Evolutionary conservation across 1,140 invertebrate genomes (phyloP).

Genomic region (Eriocheir sinensis): DNA sequence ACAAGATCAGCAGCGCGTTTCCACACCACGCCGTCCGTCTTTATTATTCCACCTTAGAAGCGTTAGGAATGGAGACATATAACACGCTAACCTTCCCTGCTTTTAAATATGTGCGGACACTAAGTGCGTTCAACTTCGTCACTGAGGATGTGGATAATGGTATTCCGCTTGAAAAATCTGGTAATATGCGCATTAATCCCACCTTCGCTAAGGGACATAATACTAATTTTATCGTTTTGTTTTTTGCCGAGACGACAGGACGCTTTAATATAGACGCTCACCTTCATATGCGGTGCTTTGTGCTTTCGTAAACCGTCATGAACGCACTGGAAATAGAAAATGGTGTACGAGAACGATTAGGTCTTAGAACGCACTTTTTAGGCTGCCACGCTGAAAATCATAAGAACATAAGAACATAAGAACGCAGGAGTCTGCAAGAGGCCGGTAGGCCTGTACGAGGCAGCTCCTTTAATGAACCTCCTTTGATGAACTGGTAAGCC

Average conservation of each 20-base stretch:
- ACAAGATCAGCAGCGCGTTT: not conserved
- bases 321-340: conserved; percentile 38
- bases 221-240: not conserved
- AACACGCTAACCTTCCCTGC: not conserved
- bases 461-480: no score
- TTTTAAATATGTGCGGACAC: not conserved
- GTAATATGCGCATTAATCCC: conserved; percentile 13
- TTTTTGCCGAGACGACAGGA: not conserved
- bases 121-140: conserved; percentile 40
- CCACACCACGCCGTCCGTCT: not conserved
- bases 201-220: not conserved
- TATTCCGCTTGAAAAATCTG: conserved; percentile 36
- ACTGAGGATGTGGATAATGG: conserved; percentile 31
- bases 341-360: not conserved
- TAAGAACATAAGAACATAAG: no score
- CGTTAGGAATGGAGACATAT: not conserved
- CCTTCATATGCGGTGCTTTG: not conserved
- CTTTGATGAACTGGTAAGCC: no score
- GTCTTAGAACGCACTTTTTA: no score
- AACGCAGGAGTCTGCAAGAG: no score
- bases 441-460: no score
- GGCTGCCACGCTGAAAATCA: no score
- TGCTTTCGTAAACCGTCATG: conserved; percentile 17
- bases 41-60: conserved; percentile 7
- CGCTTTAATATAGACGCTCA: not conserved